These are phyloP conservation scores for Stictocephala bisonia DNA, from an alignment of 2,888 invertebrate genomes.

Conservation along the genomic window DNA sequence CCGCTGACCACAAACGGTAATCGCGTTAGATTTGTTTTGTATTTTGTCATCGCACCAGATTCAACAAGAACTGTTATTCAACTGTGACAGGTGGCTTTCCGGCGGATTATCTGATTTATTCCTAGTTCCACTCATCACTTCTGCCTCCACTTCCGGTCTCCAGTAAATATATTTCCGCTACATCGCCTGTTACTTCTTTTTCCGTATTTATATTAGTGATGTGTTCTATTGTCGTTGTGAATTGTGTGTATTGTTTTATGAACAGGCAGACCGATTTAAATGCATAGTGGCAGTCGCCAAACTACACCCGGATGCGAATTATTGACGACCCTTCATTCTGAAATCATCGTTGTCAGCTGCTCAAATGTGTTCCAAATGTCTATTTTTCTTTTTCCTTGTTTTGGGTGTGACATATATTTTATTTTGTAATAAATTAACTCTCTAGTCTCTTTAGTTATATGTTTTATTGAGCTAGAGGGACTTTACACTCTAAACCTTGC, in stretches of 20 bases:
- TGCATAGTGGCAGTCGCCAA: slow-evolving; percentile 35
- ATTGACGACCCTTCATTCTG: slow-evolving; percentile 24
- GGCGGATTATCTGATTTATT: slow-evolving; percentile 34
- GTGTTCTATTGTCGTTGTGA: slow-evolving; percentile 22
- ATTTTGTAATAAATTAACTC: no score
- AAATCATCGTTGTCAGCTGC: slow-evolving; percentile 18
- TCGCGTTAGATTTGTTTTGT: slow-evolving; percentile 39
- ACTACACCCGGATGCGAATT: slow-evolving; percentile 31
- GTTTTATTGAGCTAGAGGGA: no score
- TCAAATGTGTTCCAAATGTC: no score
- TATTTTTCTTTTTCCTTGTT: no score
- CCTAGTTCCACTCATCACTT: slow-evolving; percentile 10
- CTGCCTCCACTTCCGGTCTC: slow-evolving; percentile 28
- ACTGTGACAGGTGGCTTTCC: slow-evolving; percentile 43
- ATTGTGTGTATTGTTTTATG: slow-evolving; percentile 20
- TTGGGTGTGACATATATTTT: no score
- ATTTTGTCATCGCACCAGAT: slow-evolving; percentile 21
- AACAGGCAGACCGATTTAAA: slow-evolving; percentile 33
- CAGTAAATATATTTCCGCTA: slow-evolving; percentile 27
- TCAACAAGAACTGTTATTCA: slow-evolving; percentile 9
- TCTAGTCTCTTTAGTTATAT: no score
- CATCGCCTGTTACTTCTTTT: slow-evolving; percentile 9
- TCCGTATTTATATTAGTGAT: slow-evolving; percentile 37
- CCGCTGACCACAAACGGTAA: slow-evolving; percentile 22
- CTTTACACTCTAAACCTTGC: no score